phyloP scores from a whole-genome alignment of 53 echinoderm and acorn worm species.

The Astropecten irregularis region DNA sequence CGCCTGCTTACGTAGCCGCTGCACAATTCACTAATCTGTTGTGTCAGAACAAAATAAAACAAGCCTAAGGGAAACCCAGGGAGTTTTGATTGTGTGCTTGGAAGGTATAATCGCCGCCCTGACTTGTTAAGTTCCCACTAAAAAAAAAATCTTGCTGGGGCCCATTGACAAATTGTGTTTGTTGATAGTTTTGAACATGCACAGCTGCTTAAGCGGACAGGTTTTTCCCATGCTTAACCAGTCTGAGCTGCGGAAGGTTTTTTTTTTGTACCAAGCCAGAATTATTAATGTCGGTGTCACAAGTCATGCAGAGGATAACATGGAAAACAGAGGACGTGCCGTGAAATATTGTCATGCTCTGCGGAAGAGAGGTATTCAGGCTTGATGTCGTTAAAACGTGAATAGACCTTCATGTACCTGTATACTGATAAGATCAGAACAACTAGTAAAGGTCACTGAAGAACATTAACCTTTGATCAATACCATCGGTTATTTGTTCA shows the following conservation, averaged over 20 bases:
- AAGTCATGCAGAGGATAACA: background rate
- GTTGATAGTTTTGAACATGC: slow-evolving; percentile 30
- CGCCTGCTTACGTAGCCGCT: slow-evolving; percentile 16
- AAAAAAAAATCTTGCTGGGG: background rate
- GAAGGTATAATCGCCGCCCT: slow-evolving; percentile 13
- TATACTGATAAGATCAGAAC: too few species aligned
- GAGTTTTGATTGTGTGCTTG: slow-evolving; percentile 2
- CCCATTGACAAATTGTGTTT: slow-evolving; percentile 25
- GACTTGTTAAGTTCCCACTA: slow-evolving; percentile 31
- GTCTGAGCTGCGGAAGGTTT: background rate
- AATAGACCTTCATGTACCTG: too few species aligned
- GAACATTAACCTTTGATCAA: too few species aligned
- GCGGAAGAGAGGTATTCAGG: too few species aligned
- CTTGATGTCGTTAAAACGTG: too few species aligned
- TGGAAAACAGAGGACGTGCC: background rate
- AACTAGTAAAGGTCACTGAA: too few species aligned
- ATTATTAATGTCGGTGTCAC: background rate
- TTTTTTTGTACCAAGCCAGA: background rate
- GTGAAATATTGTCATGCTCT: too few species aligned
- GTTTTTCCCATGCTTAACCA: slow-evolving; percentile 25
- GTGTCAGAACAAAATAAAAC: slow-evolving; percentile 51
- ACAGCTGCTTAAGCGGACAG: slow-evolving; percentile 34
- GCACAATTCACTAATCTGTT: slow-evolving; percentile 45
- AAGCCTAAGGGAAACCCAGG: background rate
- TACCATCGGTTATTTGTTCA: too few species aligned